A percentile compares a stretch with the other conserved stretches of the same genome.
These are phyloP conservation scores for Synergus gifuensis DNA, from an alignment of 2,888 invertebrate genomes.

Conservation along the genomic window DNA sequence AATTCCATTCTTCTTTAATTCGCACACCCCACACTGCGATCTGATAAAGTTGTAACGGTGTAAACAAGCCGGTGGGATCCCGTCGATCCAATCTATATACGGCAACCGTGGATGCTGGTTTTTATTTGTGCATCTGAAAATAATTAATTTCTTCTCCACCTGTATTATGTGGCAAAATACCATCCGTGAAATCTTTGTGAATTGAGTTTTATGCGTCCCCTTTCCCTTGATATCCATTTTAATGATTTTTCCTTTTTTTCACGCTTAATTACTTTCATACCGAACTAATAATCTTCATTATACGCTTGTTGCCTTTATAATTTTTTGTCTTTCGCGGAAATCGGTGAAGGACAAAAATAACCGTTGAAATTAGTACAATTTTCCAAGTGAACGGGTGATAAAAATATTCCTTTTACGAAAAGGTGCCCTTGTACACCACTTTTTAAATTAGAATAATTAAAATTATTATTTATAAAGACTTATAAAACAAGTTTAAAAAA, in stretches of 20 bases:
- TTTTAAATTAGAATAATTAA: too few species aligned
- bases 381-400: neutral
- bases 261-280: constrained; percentile 14
- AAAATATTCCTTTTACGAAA: neutral
- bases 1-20: constrained; percentile 22
- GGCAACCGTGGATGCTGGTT: constrained; percentile 21
- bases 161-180: constrained; percentile 48
- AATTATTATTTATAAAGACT: too few species aligned
- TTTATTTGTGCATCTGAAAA: constrained; percentile 44
- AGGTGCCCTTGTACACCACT: too few species aligned
- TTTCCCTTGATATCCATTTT: neutral
- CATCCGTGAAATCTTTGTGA: constrained; percentile 51
- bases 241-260: constrained; percentile 13
- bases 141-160: constrained; percentile 51
- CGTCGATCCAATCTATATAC: constrained; percentile 36
- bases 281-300: constrained; percentile 29
- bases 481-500: too few species aligned
- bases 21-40: constrained; percentile 9
- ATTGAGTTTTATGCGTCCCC: constrained; percentile 44
- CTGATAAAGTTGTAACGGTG: constrained; percentile 48
- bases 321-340: neutral
- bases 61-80: constrained; percentile 46
- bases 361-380: neutral
- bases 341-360: neutral
- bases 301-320: constrained; percentile 14